Percentiles rank a stretch among this genome's conserved stretches.
These are phyloP conservation scores for Ptychodera flava DNA, from an alignment of 35 echinoderm and acorn worm species.

Conservation along the genomic window DNA sequence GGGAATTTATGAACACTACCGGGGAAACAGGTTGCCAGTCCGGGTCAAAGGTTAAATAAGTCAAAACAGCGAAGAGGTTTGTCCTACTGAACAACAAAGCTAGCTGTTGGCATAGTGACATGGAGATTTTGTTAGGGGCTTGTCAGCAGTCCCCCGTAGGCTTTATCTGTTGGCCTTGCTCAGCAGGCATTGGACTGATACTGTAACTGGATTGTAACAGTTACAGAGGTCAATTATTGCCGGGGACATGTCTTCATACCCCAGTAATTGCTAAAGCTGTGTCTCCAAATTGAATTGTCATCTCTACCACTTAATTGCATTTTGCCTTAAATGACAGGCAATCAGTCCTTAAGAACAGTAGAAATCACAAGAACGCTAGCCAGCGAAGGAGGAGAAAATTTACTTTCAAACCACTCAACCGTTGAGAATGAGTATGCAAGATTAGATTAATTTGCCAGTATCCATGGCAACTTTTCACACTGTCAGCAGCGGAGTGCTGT, in stretches of 20 bases:
- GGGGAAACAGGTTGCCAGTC: background rate
- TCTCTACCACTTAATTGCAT: background rate
- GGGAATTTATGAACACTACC: background rate
- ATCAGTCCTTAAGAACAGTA: background rate
- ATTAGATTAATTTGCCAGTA: background rate
- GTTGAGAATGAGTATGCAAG: background rate
- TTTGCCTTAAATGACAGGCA: background rate
- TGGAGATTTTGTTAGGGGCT: too few relatives aligned
- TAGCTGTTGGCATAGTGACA: too few relatives aligned
- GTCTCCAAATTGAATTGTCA: slow-evolving; percentile 1
- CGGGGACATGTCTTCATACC: background rate
- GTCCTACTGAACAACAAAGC: too few relatives aligned
- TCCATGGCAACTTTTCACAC: background rate
- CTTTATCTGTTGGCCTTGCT: background rate
- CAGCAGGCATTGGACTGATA: too few relatives aligned
- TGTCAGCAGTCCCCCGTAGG: too few relatives aligned
- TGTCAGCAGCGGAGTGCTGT: too few relatives aligned
- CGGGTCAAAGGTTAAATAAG: background rate
- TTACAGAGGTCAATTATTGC: background rate
- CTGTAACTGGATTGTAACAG: too few relatives aligned
- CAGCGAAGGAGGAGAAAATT: background rate
- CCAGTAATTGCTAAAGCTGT: background rate
- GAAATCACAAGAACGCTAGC: background rate
- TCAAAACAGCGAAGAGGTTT: too few relatives aligned
- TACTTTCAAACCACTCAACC: background rate